phyloP scores from a whole-genome alignment of 2,888 invertebrate genomes.

The Pterostichus madidus region DNA sequence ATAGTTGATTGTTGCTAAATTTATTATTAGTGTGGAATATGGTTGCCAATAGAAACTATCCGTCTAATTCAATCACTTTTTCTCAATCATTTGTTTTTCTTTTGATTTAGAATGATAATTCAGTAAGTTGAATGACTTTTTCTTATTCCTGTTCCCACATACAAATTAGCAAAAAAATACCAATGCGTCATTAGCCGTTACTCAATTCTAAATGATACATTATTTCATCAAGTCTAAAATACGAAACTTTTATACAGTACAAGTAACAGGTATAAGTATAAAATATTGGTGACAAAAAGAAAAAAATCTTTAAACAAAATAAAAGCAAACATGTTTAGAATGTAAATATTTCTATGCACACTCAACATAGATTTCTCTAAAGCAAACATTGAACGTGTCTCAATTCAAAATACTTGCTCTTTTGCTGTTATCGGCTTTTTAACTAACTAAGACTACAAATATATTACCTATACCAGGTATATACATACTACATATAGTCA shows the following conservation, averaged over 20 bases:
- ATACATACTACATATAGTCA: no score
- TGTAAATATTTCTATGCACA: slow-evolving; percentile 23
- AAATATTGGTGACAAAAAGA: not conserved
- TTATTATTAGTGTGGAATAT: no score
- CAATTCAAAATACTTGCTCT: not conserved
- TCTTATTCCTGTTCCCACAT: not conserved
- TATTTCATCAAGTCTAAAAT: not conserved
- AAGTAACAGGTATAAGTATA: no score
- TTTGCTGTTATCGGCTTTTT: not conserved
- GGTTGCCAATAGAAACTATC: no score
- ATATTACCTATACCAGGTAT: no score
- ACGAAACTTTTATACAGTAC: not conserved
- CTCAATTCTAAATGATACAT: slow-evolving; percentile 6
- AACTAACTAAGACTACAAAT: no score
- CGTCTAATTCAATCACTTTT: no score
- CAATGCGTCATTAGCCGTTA: slow-evolving; percentile 20
- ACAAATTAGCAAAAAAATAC: slow-evolving; percentile 18
- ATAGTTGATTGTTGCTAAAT: no score
- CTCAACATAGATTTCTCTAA: slow-evolving; percentile 19
- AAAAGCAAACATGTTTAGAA: slow-evolving; percentile 21
- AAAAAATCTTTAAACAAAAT: not conserved
- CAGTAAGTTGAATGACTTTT: slow-evolving; percentile 18
- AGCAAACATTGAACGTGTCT: slow-evolving; percentile 12
- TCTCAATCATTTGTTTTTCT: no score
- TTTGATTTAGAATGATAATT: not conserved